Base-by-base conservation (phyloP, 2,888 invertebrate genomes). In the Eupithecia vulgata region DNA sequence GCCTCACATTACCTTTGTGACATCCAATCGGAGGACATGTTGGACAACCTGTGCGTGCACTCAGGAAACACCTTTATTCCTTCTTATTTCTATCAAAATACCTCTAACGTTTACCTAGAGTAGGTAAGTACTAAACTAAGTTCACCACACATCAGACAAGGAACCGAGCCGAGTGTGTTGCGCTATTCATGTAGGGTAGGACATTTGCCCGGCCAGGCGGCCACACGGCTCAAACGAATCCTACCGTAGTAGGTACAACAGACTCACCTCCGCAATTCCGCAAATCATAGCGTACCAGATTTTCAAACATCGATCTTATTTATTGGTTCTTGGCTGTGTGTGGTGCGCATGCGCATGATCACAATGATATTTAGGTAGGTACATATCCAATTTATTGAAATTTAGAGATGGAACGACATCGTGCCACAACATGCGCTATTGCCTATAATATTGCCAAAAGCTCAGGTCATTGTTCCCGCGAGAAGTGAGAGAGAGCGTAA, bases 1-100 rank as follows among this genome's bases (percentile, higher is more conserved):
- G 90, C 81, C 83, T 76, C 81, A 76, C 82, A 78, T 83, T 82
- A 82, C 82, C 79, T 79, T 79, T 84, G 78, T 82, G 80, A 82
- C 86, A 86, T 83, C 84, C 86, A 42, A 7, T 40, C 21, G 21
- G 21, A 40, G 7, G n/a, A 40, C n/a, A 65, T 12, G 15, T 65
- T 12, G 40, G 65, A 65, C 65, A 40, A 15, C 4, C 25, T 57
- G 57, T 61, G n/a, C 37, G 40, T 62, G 65, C 40, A 40, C 65
- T 65, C 25, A 65, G 52, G 68, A 66, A 42, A 67, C 71, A 71
- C 42, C 45, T 71, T 75, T 75, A 72, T 67, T 62, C 17, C 35
- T 37, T 64, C 4, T 37, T 37, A 48, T 48, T 52, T 57, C 25
- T 13, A 13, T 12, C 4, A 25, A 57, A 5, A 21, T 57, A 25